Evolutionary conservation across 2,797 vertebrate genomes (phyloP).

Genomic region (Coranthus polyacanthus): DNA sequence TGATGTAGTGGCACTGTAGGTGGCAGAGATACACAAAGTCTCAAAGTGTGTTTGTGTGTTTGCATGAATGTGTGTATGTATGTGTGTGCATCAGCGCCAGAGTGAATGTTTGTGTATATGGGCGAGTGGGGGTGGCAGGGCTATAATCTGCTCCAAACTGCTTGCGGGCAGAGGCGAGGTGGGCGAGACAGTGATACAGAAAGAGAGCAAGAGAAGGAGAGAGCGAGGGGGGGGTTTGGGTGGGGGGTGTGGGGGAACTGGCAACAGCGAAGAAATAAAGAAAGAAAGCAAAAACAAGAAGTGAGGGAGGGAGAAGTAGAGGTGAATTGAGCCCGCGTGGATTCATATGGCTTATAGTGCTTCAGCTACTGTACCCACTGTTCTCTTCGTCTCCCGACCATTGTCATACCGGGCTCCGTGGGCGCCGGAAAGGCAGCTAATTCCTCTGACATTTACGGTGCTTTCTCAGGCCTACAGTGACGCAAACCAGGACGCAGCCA

Average conservation of each 20-base stretch:
- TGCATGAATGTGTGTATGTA: conserved; percentile 28
- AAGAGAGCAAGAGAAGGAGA: conserved; percentile 74
- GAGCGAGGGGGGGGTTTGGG: conserved; percentile 15
- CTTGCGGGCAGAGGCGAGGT: conserved; percentile 84
- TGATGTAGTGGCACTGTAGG: conserved; percentile 77
- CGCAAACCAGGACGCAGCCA: conserved; percentile 61
- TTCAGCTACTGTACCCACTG: conserved; percentile 69
- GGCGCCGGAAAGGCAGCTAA: conserved; percentile 78
- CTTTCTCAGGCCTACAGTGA: conserved; percentile 73
- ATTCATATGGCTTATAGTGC: conserved; percentile 48
- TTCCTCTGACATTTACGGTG: conserved; percentile 85
- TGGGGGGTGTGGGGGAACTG: conserved; percentile 43
- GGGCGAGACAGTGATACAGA: conserved; percentile 84
- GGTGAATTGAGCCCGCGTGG: conserved; percentile 49
- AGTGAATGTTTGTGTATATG: conserved; percentile 80
- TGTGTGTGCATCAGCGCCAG: conserved; percentile 55
- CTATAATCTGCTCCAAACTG: conserved; percentile 85
- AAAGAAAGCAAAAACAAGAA: conserved; percentile 48
- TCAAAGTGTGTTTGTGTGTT: conserved; percentile 53
- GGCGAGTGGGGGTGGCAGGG: conserved; percentile 81
- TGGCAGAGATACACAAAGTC: conserved; percentile 75
- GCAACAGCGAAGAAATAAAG: conserved; percentile 59
- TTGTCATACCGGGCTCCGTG: conserved; percentile 77
- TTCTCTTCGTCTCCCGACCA: conserved; percentile 74
- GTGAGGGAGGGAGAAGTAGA: conserved; percentile 35